A percentile compares a stretch with the other conserved stretches of the same genome.
Evolutionary conservation across 2,888 invertebrate species (phyloP).

Genomic region (Orthosia cruda): DNA sequence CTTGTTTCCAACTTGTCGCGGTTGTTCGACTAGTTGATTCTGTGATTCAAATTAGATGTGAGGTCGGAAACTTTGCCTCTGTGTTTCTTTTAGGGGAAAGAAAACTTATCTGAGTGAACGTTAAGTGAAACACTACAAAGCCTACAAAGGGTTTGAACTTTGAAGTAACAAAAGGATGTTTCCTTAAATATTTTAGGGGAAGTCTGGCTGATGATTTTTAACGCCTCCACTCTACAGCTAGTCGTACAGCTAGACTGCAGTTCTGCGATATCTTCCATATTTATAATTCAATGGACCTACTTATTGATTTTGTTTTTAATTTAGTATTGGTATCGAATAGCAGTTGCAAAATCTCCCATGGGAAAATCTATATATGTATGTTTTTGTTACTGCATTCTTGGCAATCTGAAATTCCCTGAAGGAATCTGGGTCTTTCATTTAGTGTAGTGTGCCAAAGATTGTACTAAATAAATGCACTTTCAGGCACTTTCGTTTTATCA

Average conservation of each 20-base stretch:
- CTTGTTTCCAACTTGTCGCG: constrained; percentile 65
- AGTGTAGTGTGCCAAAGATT: too few relatives aligned
- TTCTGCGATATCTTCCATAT: too few relatives aligned
- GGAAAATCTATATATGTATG: constrained; percentile 1
- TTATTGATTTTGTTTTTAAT: not conserved
- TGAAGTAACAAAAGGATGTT: too few relatives aligned
- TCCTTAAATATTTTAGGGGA: too few relatives aligned
- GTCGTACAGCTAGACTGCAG: too few relatives aligned
- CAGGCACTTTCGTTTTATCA: too few relatives aligned
- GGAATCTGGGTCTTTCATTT: too few relatives aligned
- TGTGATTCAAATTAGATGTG: constrained; percentile 40
- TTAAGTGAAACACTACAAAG: not conserved
- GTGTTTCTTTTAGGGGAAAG: constrained; percentile 47
- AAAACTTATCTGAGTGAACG: not conserved
- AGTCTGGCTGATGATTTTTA: too few relatives aligned
- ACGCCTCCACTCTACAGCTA: too few relatives aligned
- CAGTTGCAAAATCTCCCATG: constrained; percentile 29
- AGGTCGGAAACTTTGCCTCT: constrained; percentile 64
- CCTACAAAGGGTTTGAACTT: too few relatives aligned
- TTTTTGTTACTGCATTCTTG: constrained; percentile 34
- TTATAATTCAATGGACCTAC: too few relatives aligned
- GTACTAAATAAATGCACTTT: too few relatives aligned
- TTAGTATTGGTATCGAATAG: not conserved
- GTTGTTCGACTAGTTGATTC: constrained; percentile 37
- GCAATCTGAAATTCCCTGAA: constrained; percentile 20